These are phyloP conservation scores for Lordiphosa stackelbergi DNA, from an alignment of 1,140 invertebrate genomes.

Conservation along the genomic window DNA sequence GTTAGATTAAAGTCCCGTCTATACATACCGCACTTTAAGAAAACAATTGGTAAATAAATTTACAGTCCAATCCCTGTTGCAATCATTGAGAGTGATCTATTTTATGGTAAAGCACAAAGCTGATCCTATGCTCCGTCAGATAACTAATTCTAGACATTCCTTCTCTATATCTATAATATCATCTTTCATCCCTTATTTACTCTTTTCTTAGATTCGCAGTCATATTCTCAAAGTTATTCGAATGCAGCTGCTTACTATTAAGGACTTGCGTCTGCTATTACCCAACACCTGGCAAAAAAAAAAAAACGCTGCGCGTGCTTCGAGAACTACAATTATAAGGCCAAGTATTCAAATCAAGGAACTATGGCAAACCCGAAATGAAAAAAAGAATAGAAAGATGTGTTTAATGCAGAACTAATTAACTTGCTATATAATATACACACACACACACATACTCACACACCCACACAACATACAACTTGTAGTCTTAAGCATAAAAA, in stretches of 20 bases:
- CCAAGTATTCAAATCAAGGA: conserved; percentile 58
- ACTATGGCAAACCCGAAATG: conserved; percentile 46
- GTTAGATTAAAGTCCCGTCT: too few species aligned
- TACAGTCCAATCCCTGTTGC: too few species aligned
- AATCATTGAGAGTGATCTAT: too few species aligned
- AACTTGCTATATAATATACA: conserved; percentile 47
- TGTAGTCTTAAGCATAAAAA: conserved; percentile 55
- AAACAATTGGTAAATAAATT: too few species aligned
- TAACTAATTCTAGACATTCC: too few species aligned
- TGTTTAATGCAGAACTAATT: conserved; percentile 45
- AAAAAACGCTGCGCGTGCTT: conserved; percentile 73
- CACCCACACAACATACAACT: conserved; percentile 24
- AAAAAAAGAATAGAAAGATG: conserved; percentile 36
- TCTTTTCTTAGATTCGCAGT: conserved; percentile 64
- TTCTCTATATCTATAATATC: too few species aligned
- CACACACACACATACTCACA: conserved; percentile 18
- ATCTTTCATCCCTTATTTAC: conserved; percentile 10
- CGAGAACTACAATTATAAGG: conserved; percentile 31
- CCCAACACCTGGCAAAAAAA: conserved; percentile 44
- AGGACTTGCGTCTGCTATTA: conserved; percentile 21
- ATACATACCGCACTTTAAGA: too few species aligned
- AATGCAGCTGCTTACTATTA: conserved; percentile 76
- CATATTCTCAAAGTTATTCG: conserved; percentile 71
- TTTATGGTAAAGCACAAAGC: too few species aligned
- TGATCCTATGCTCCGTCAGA: too few species aligned